phyloP scores from a whole-genome alignment of 2,113 vertebrate genomes.

The Cyanoderma ruficeps region DNA sequence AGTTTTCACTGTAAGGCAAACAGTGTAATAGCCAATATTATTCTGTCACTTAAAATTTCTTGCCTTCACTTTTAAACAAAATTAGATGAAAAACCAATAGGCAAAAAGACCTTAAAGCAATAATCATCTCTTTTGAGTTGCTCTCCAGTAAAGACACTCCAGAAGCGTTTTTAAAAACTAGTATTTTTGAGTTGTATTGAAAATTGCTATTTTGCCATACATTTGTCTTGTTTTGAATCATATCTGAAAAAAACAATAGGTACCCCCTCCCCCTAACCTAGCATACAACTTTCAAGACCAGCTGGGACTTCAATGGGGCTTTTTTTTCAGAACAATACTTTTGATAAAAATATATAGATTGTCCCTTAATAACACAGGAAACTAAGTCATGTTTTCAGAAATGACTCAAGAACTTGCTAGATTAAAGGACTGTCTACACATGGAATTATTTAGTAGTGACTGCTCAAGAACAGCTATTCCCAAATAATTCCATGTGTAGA shows the following conservation, averaged over 20 bases:
- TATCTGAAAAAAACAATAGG: background rate
- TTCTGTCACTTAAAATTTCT: background rate
- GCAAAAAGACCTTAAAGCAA: background rate
- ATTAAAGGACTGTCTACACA: conserved; percentile 40
- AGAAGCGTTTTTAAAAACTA: background rate
- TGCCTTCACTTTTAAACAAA: background rate
- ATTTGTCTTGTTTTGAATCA: background rate
- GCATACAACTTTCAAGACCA: background rate
- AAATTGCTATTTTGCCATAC: background rate
- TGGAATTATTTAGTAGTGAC: conserved; percentile 28
- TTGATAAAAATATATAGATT: conserved; percentile 12
- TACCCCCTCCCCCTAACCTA: background rate
- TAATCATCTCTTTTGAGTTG: background rate
- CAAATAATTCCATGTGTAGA: background rate
- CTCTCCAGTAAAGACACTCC: background rate
- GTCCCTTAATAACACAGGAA: conserved; percentile 14
- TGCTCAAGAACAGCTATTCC: conserved; percentile 28
- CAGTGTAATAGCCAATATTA: background rate
- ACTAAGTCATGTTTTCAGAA: conserved; percentile 43
- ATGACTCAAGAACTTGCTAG: conserved; percentile 20
- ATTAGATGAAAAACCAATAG: background rate
- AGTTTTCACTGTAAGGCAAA: background rate
- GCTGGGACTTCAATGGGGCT: background rate
- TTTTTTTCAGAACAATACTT: background rate
- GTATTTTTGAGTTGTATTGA: background rate